These are phyloP conservation scores for Sarotherodon lohbergeri DNA, from an alignment of 2,113 vertebrate species.

Conservation along the genomic window DNA sequence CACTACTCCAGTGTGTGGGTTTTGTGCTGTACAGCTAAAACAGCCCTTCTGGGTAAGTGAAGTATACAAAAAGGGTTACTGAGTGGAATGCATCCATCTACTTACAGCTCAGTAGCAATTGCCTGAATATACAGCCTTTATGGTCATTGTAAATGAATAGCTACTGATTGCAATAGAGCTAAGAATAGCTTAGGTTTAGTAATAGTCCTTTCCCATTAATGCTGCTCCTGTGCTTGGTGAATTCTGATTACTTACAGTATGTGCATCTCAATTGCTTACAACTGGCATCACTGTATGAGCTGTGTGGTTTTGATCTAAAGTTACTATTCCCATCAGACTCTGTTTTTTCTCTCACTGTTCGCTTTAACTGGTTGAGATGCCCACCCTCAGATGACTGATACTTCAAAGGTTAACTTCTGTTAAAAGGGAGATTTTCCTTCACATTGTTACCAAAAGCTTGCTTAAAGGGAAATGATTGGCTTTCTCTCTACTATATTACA, in stretches of 20 bases:
- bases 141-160: conserved; percentile 6
- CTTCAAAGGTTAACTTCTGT: neutral
- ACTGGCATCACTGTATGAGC: neutral
- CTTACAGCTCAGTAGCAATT: neutral
- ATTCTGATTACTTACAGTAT: conserved; percentile 5
- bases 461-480: neutral
- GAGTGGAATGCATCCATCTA: neutral
- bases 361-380: neutral
- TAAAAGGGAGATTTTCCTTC: neutral
- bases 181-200: neutral
- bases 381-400: neutral
- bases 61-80: neutral
- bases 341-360: neutral
- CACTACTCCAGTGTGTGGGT: neutral
- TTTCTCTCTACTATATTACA: neutral
- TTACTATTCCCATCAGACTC: neutral
- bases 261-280: neutral
- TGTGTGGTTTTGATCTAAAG: neutral
- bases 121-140: neutral
- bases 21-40: neutral
- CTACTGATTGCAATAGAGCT: conserved; percentile 19
- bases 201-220: neutral
- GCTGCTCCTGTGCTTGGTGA: neutral
- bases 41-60: neutral
- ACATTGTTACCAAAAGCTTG: neutral